Evolutionary conservation across 2,797 vertebrate genomes (phyloP), one percentile per base, ranked within the genome.

Genomic region (Eulemur rubriventer): DNA sequence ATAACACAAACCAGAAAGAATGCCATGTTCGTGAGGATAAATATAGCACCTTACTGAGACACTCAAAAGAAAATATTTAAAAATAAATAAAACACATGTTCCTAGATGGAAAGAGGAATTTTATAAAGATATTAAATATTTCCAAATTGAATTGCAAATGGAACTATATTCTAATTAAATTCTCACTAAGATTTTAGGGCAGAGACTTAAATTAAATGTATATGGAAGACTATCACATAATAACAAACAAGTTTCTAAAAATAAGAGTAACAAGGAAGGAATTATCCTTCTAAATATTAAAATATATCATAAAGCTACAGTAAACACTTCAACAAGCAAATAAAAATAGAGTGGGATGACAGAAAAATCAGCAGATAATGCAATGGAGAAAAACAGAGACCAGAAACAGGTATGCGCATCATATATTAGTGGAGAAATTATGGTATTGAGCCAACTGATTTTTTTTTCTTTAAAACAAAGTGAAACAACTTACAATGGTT

Each of bases 271-370:
- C 14, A 28, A 79, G 2, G 26, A 67, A 4, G 13, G 8, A 17
- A 8, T 90, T 72, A 46, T 65, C 30, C 22, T 94, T 69, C 7
- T 78, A 93, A 97, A 93, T 84, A 85, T 61, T 92, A 85, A 94
- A 93, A 84, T n/a, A 41, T 20, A 33, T 20, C 50, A 81, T 33
- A 92, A 95, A 85, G 43, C 33, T 61, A 41, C 4, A 43, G 50
- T 61, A 63, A 95, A 93, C 88, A 59, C 14, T 57, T 91, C 6
- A 75, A 52, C 28, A 78, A 61, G 14, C 35, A 85, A 89, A 73
- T 41, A 70, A 75, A 92, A 94, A 69, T 38, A 78, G 26, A 38
- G 7, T 80, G 28, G 59, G 3, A 61, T 55, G 73, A 83, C 2
- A 65, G 48, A 57, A 73, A 85, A 43, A n/a, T 18, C 61, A 76